Base-by-base conservation (phyloP, 2,113 vertebrate species). In the Plestiodon gilberti region DNA sequence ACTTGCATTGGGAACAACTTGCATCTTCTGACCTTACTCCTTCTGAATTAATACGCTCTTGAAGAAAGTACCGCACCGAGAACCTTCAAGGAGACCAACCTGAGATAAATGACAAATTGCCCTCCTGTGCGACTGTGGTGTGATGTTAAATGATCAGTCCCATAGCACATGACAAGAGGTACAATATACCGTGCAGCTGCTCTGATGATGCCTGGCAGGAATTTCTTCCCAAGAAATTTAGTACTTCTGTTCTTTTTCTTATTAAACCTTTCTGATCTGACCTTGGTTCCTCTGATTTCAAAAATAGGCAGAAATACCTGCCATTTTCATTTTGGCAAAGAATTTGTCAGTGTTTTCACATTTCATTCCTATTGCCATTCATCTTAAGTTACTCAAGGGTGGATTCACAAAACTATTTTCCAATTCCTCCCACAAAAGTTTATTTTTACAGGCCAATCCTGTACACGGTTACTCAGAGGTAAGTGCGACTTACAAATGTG, bases 31-130 rank as follows among this genome's bases (percentile, higher is more conserved):
- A 35, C 84, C 30, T 8, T 74, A 87, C 35, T 2, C 5, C 84
- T 88, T 89, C 70, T 70, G 55, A 88, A 13, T 83, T 88, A 80
- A 92, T 86, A 35, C 43, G 25, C 20, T 83, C 28, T 88, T 89
- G 91, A 87, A 65, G 52, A 59, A 79, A 89, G 10, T 67, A 17
- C 20, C 81, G 2, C 81, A 80, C 59, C 6, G 11, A 77, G 23
- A 67, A 20, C n/a, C 8, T 87, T 90, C 57, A 90, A 91, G 81
- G 35, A 89, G 10, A 74, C 28, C 83, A 6, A 75, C 86, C 8
- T 59, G n/a, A 57, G 22, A 33, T 64, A 90, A 81, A 1, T 74
- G 73, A 30, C 57, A 76, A 84, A 20, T 85, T 87, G 73, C 20
- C 1, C 10, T 30, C 1, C 59, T 69, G 18, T 18, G 3, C 13